Evolutionary conservation across 2,113 vertebrate species (phyloP).

Genomic region (Passer montanus): DNA sequence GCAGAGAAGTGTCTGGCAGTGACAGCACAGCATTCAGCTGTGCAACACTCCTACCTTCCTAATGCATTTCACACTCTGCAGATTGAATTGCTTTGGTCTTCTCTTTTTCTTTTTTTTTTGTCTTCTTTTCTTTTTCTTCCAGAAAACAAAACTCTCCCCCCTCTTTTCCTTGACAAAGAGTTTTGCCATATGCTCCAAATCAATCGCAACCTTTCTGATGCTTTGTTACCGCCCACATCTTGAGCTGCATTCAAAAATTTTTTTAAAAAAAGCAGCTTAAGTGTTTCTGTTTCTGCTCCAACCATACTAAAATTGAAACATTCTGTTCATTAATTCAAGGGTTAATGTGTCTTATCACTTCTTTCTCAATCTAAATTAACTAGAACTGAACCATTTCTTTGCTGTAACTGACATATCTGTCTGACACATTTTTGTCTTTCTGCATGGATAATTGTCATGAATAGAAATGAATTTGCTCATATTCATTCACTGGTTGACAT

Average conservation of each 20-base stretch:
- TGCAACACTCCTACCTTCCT: slow-evolving; percentile 25
- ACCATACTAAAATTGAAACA: slow-evolving; percentile 39
- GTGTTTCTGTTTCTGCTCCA: background rate
- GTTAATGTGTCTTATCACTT: slow-evolving; percentile 17
- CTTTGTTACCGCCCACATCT: slow-evolving; percentile 19
- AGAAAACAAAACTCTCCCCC: slow-evolving; percentile 22
- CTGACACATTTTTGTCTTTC: slow-evolving; percentile 1
- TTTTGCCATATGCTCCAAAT: slow-evolving; percentile 65
- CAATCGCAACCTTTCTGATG: slow-evolving; percentile 39
- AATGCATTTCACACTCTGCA: slow-evolving; percentile 60
- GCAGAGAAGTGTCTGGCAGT: slow-evolving; percentile 33
- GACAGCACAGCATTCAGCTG: slow-evolving; percentile 18
- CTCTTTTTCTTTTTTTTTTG: background rate
- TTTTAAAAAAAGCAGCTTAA: background rate
- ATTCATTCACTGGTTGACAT: background rate
- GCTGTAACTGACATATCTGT: background rate
- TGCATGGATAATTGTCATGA: background rate
- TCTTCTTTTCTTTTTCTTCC: slow-evolving; percentile 52
- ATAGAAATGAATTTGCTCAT: background rate
- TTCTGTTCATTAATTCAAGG: slow-evolving; percentile 26
- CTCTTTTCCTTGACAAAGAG: slow-evolving; percentile 38
- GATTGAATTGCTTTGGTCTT: slow-evolving; percentile 48
- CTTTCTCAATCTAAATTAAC: background rate
- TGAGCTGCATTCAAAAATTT: slow-evolving; percentile 5
- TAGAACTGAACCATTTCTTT: background rate